Evolutionary conservation across 2,113 vertebrate genomes (phyloP), one percentile per base, ranked within the genome.

Genomic region (Salminus brasiliensis): DNA sequence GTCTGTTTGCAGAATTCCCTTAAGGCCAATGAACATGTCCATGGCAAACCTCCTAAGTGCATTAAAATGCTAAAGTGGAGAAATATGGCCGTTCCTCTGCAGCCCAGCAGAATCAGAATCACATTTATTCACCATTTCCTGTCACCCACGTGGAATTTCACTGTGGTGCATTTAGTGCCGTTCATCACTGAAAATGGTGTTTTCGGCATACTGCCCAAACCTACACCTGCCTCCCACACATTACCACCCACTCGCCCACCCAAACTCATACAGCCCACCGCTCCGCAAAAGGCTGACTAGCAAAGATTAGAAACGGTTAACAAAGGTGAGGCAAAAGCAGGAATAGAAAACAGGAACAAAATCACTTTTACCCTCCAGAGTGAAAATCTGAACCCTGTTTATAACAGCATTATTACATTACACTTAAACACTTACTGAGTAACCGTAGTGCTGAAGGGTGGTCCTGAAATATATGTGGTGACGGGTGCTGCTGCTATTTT

Each of bases 21-120:
- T 47, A 36, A 41, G 74, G 69, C 63, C 83, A 84, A 83, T 63
- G 81, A 71, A 80, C 62, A 71, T 4, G 21, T 66, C 45, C 53
- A 62, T 41, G 43, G 43, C 72, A 68, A 68, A 57, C 84, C 81
- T 81, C 84, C 81, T 78, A 78, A 85, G 80, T 87, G 88, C 82
- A 93, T 93, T 92, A 91, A 93, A 91, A 93, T 93, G 92, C 89
- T 91, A 93, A 93, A 93, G 87, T 83, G 81, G 83, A 78, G 85
- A 88, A 90, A 92, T 85, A 59, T 78, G 84, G 85, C 87, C 84
- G 87, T 89, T 85, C 88, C 77, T 86, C 84, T 84, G 75, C 88
- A 89, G 89, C 88, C 88, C 85, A 70, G 18, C 68, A 49, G 68
- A 3, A 23, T 71, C 52, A 55, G 52, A 55, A 55, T 55, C 52